These are phyloP conservation scores for Cyprinodon diabolis DNA, from an alignment of 2,797 vertebrate genomes.

Conservation along the genomic window DNA sequence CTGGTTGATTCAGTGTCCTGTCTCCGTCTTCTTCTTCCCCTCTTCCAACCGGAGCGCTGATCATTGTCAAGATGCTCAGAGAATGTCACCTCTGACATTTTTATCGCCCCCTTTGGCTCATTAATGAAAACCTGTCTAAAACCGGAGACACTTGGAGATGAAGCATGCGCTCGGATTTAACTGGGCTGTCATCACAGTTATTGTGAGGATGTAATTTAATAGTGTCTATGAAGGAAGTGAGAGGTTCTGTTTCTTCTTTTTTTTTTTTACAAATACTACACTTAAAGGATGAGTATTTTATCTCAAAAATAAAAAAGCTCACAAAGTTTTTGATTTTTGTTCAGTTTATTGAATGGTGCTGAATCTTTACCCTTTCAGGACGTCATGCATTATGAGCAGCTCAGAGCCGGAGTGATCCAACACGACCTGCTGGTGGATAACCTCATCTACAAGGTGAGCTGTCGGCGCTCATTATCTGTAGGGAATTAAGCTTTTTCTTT, in stretches of 20 bases:
- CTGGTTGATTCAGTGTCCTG: slow-evolving; percentile 1
- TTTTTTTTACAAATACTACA: neutral
- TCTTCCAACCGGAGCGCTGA: slow-evolving; percentile 36
- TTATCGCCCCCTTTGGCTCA: slow-evolving; percentile 28
- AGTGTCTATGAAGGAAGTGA: neutral
- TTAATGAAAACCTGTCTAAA: slow-evolving; percentile 44
- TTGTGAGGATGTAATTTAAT: slow-evolving; percentile 21
- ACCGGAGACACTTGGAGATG: slow-evolving; percentile 59
- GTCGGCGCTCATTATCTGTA: neutral
- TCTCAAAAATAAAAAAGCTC: neutral
- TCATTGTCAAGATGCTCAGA: slow-evolving; percentile 22
- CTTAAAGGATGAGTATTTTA: neutral
- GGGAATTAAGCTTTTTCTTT: neutral
- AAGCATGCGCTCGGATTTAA: slow-evolving; percentile 47
- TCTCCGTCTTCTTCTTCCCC: slow-evolving; percentile 40
- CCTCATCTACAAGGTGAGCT: slow-evolving; percentile 94
- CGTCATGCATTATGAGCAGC: slow-evolving; percentile 93
- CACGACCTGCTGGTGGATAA: slow-evolving; percentile 96
- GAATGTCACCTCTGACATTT: slow-evolving; percentile 39
- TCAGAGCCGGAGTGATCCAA: slow-evolving; percentile 96
- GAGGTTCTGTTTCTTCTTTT: neutral
- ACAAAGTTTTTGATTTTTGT: neutral
- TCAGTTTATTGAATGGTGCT: neutral
- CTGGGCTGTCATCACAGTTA: slow-evolving; percentile 34
- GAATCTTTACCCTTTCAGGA: slow-evolving; percentile 82